phyloP scores from a whole-genome alignment of 2,797 vertebrate genomes.

The Acestrorhynchus altus region DNA sequence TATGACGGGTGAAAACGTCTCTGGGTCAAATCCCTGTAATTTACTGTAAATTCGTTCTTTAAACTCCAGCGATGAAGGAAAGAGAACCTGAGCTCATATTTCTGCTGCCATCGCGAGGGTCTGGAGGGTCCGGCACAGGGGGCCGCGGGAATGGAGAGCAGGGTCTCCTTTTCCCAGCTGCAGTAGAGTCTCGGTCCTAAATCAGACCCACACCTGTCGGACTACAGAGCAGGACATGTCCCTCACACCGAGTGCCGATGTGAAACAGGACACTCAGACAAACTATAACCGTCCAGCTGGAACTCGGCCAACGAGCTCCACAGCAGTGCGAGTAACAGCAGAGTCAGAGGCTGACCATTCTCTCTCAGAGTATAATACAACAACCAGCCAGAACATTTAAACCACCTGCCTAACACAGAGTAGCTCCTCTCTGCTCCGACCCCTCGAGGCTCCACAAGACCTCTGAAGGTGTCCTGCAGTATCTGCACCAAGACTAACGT shows the following conservation, averaged over 20 bases:
- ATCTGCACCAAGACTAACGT: too few relatives aligned
- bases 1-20: too few relatives aligned
- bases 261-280: constrained; percentile 36
- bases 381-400: too few relatives aligned
- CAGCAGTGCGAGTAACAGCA: not conserved
- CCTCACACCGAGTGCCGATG: constrained; percentile 11
- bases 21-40: too few relatives aligned
- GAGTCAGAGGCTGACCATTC: not conserved
- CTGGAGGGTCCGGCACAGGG: not conserved
- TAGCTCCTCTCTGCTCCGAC: too few relatives aligned
- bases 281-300: not conserved
- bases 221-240: not conserved
- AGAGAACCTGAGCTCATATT: constrained; percentile 3
- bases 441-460: too few relatives aligned
- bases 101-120: not conserved
- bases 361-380: too few relatives aligned
- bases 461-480: too few relatives aligned
- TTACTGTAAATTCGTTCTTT: not conserved
- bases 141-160: not conserved
- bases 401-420: too few relatives aligned
- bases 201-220: not conserved
- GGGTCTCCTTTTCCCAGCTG: not conserved
- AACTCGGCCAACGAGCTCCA: constrained; percentile 19
- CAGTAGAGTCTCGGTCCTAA: not conserved
- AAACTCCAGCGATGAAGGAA: not conserved